Base-by-base conservation (phyloP, 2,888 invertebrate genomes). In the Cyrtodaria siliqua region DNA sequence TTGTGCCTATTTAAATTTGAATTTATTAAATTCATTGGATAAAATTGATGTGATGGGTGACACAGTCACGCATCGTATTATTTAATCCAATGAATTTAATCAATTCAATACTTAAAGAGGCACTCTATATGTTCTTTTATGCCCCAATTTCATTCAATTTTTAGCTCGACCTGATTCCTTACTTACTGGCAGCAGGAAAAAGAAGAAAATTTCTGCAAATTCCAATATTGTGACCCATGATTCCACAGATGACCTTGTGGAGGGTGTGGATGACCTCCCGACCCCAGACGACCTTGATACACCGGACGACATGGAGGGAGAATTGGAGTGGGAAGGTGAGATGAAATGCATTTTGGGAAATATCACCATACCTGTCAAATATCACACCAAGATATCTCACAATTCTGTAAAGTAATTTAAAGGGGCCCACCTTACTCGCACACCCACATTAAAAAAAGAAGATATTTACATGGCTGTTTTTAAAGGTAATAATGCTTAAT, bases 321-420 rank as follows among this genome's bases (percentile, higher is more conserved):
- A 89, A 56, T 66, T 89, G 29, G 89, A 89, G 52, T 89, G 87
- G 89, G 89, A 90, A 82, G 87, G 90, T 90, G 79, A 60, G 87
- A 69, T 9, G 1, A n/a, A n/a, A 14, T 44, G 44, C 16, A 20
- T 44, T 16, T 44, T 44, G 16, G 20, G 16, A n/a, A n/a, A n/a
- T n/a, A n/a, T n/a, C n/a, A n/a, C n/a, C n/a, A n/a, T n/a, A n/a
- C n/a, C n/a, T n/a, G n/a, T n/a, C n/a, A n/a, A n/a, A n/a, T n/a
- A n/a, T n/a, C n/a, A n/a, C n/a, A n/a, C n/a, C n/a, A n/a, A n/a
- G n/a, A n/a, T n/a, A n/a, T n/a, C n/a, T n/a, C n/a, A n/a, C n/a
- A n/a, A n/a, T n/a, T n/a, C n/a, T n/a, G n/a, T n/a, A n/a, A n/a
- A n/a, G n/a, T n/a, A n/a, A n/a, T n/a, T n/a, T n/a, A n/a, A n/a